Evolutionary conservation across 2,888 invertebrate genomes (phyloP).

Genomic region (Chaetoderma sp.): DNA sequence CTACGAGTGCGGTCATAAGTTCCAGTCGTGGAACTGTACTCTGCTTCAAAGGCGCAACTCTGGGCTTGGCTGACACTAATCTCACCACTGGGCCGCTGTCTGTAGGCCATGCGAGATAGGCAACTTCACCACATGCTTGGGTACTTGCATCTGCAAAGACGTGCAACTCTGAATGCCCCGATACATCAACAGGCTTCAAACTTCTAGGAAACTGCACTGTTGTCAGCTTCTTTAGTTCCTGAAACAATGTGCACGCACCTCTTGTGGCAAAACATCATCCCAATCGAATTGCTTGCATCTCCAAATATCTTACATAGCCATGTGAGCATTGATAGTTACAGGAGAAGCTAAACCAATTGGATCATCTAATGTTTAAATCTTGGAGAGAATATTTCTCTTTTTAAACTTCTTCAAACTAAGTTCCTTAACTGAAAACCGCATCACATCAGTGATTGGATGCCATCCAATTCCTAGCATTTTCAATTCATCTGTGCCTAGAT

Average conservation of each 20-base stretch:
- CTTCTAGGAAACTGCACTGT: not conserved
- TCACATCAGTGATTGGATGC: slow-evolving; percentile 6
- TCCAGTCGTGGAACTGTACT: slow-evolving; percentile 7
- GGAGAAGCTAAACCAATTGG: slow-evolving; percentile 14
- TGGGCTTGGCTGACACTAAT: not conserved
- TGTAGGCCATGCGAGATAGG: not conserved
- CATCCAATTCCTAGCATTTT: slow-evolving; percentile 8
- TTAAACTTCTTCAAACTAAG: not conserved
- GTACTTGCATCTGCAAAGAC: not conserved
- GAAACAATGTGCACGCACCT: not conserved
- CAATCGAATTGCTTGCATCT: not conserved
- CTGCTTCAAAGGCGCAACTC: slow-evolving; percentile 1
- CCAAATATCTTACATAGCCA: slow-evolving; percentile 19
- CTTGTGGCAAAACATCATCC: slow-evolving; percentile 7
- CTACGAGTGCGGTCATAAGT: not conserved
- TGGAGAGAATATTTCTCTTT: slow-evolving; percentile 10
- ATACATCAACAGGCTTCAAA: slow-evolving; percentile 6
- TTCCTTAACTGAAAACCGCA: slow-evolving; percentile 11
- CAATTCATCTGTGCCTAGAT: not conserved
- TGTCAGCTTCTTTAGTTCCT: not conserved
- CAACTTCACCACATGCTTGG: not conserved
- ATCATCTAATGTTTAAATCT: slow-evolving; percentile 16
- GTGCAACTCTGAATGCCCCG: not conserved
- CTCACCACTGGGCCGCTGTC: not conserved
- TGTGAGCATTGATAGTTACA: slow-evolving; percentile 12